A percentile compares a stretch with the other conserved stretches of the same genome.
phyloP scores from a whole-genome alignment of 2,888 invertebrate species.

The Pachymerium ferrugineum region DNA sequence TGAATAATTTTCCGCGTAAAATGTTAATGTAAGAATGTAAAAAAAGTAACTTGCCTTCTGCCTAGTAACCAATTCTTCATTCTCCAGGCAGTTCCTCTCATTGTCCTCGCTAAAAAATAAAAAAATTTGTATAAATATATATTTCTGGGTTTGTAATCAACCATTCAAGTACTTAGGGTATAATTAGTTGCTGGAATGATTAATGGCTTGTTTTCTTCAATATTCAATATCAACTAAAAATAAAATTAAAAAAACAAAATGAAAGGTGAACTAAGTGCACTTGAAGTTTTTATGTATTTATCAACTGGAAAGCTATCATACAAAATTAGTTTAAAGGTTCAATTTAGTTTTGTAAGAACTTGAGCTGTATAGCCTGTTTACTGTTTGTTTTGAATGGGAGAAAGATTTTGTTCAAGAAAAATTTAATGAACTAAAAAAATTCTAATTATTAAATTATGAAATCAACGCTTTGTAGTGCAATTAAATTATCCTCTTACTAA shows the following conservation, averaged over 20 bases:
- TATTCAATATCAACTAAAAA: neutral
- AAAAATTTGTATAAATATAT: neutral
- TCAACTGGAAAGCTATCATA: too few species aligned
- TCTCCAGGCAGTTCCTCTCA: neutral
- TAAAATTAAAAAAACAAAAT: neutral
- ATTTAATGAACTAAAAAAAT: too few species aligned
- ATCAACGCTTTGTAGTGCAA: too few species aligned
- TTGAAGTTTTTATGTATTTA: too few species aligned
- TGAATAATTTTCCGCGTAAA: neutral
- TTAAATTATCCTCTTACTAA: too few species aligned
- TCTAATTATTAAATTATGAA: too few species aligned
- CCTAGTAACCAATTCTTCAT: neutral
- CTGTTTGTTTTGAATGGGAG: too few species aligned
- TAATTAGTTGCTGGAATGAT: conserved; percentile 27
- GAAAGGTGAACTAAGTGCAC: too few species aligned
- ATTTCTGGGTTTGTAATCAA: neutral
- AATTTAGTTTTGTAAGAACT: too few species aligned
- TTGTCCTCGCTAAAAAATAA: neutral
- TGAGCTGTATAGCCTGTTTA: too few species aligned
- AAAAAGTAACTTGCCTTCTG: neutral
- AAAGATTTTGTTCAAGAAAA: too few species aligned
- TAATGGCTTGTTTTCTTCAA: conserved; percentile 12
- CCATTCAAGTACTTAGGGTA: neutral
- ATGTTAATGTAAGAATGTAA: neutral
- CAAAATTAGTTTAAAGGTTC: too few species aligned